Evolutionary conservation across 2,888 invertebrate genomes (phyloP).

Genomic region (Microplitis manilae): DNA sequence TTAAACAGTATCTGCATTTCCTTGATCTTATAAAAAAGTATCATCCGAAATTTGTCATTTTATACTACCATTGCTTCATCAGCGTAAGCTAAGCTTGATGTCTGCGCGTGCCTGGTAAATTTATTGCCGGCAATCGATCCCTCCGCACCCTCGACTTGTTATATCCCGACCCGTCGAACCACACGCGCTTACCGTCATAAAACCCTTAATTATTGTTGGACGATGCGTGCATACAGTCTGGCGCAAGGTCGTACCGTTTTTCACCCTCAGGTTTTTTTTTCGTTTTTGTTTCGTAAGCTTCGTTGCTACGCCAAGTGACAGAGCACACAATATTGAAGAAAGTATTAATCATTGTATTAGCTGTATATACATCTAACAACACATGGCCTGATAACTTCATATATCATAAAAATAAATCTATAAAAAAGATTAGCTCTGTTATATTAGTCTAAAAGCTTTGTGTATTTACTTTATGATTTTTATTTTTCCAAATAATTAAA

Average conservation of each 20-base stretch:
- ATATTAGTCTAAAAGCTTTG: constrained; percentile 19
- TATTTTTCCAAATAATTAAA: constrained; percentile 34
- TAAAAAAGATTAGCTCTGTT: constrained; percentile 19
- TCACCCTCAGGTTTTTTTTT: constrained; percentile 31
- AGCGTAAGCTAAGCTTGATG: constrained; percentile 27
- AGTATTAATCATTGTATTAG: constrained; percentile 38
- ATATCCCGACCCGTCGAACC: constrained; percentile 51
- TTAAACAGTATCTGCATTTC: constrained; percentile 6
- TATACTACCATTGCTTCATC: background rate
- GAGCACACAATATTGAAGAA: constrained; percentile 19
- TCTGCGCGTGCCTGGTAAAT: constrained; percentile 50
- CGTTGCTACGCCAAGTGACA: constrained; percentile 15
- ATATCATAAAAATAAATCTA: constrained; percentile 34
- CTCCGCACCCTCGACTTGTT: constrained; percentile 45
- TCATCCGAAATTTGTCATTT: constrained; percentile 5
- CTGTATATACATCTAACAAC: constrained; percentile 22
- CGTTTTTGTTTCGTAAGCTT: constrained; percentile 18
- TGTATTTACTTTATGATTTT: constrained; percentile 26
- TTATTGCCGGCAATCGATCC: constrained; percentile 52
- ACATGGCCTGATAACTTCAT: constrained; percentile 28
- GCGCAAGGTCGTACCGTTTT: constrained; percentile 50
- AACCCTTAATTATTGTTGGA: constrained; percentile 52
- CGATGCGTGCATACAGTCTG: constrained; percentile 46
- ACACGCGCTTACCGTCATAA: constrained; percentile 46
- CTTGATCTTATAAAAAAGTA: constrained; percentile 25